Evolutionary conservation across 2,797 vertebrate genomes (phyloP), one percentile per base, ranked within the genome.

Genomic region (Limnodromus scolopaceus): DNA sequence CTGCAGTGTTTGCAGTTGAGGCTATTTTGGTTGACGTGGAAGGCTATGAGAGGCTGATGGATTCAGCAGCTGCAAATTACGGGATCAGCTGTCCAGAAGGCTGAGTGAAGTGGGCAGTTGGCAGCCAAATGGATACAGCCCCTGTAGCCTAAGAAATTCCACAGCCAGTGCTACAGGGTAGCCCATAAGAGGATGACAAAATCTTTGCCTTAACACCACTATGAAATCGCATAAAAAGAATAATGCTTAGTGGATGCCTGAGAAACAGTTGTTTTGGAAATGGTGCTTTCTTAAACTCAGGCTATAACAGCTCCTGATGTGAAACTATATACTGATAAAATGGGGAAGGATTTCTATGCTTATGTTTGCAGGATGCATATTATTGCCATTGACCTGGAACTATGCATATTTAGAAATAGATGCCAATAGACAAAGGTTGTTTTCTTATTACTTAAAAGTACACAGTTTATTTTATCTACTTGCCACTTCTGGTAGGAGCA

Each of bases 31-130:
- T 94, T 91, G 93, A 87, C 2, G 1, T 9, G 63, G 78, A 86
- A 55, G 36, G 43, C 83, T 77, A 13, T 70, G 68, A 51, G 74
- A 92, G 25, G 70, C 22, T 93, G 96, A 97, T 45, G 88, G 92
- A 92, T 94, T 38, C 75, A 93, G 86, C 97, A 98, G 96, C 96
- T 98, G 96, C 75, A 72, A 25, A 69, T 95, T 79, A 87, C 69
- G 92, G 83, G 71, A 84, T 96, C 96, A 95, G 84, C 87, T 97
- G 81, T 90, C 92, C 80, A 72, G 66, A 87, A 82, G 72, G 64
- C 87, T 96, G 95, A 96, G 74, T 93, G 92, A 97, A 96, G 79
- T 34, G 78, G 92, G 82, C 93, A 97, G 86, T 96, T 97, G 93
- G 78, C 89, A 92, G 78, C 66, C 93, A 91, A 93, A 92, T 80